Evolutionary conservation across 2,888 invertebrate genomes (phyloP).

Genomic region (Fragum fragum): DNA sequence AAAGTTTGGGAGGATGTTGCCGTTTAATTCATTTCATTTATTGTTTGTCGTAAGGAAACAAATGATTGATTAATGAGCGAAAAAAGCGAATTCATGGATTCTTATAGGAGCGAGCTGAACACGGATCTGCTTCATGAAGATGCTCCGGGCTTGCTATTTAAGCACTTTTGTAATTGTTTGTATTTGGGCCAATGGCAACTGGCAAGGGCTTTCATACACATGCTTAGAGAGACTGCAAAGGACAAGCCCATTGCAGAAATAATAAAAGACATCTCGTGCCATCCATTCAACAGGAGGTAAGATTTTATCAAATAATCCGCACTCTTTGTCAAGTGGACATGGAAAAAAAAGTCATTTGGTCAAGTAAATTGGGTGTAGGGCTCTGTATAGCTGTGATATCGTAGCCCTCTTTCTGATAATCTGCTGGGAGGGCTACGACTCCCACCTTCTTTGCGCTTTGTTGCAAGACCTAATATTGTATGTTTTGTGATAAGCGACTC

Average conservation of each 20-base stretch:
- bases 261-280: slow-evolving; percentile 73
- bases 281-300: slow-evolving; percentile 82
- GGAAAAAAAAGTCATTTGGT: no score
- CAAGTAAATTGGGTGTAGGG: no score
- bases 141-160: slow-evolving; percentile 24
- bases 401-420: no score
- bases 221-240: slow-evolving; percentile 52
- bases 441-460: no score
- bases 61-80: background rate
- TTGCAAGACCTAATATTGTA: no score
- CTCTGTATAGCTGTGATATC: no score
- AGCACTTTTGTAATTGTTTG: slow-evolving; percentile 82
- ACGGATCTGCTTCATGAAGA: background rate
- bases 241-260: slow-evolving; percentile 72
- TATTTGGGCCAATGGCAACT: slow-evolving; percentile 85
- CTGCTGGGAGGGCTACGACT: no score
- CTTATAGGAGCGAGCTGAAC: background rate
- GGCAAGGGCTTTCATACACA: slow-evolving; percentile 75
- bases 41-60: no score
- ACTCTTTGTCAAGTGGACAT: no score
- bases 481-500: no score
- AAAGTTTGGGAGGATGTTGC: background rate
- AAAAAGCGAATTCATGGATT: background rate
- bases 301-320: no score
- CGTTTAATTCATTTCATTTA: background rate